phyloP scores from a whole-genome alignment of 2,113 vertebrate species.

The Proterorhinus semilunaris region DNA sequence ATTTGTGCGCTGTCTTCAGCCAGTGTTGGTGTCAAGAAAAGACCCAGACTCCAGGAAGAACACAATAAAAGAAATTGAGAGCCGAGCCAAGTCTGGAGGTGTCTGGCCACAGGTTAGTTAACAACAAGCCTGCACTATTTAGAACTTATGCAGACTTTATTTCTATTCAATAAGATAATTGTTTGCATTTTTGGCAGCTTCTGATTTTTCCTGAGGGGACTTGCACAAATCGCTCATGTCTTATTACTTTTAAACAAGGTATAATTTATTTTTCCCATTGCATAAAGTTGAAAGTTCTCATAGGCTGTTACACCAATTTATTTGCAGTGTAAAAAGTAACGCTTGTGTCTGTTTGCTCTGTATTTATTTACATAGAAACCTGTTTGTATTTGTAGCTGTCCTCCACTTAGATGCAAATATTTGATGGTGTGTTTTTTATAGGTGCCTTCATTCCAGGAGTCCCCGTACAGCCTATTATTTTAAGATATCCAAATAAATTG shows the following conservation, averaged over 20 bases:
- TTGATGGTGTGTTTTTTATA: slow-evolving; percentile 38
- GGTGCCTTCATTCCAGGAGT: slow-evolving; percentile 92
- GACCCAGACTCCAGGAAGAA: slow-evolving; percentile 93
- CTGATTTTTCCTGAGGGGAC: slow-evolving; percentile 97
- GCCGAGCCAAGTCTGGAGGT: slow-evolving; percentile 83
- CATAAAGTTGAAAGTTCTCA: not conserved
- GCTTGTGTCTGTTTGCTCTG: not conserved
- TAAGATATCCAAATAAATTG: slow-evolving; percentile 90
- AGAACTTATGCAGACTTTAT: not conserved
- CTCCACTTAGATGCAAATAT: not conserved
- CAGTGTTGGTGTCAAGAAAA: slow-evolving; percentile 88
- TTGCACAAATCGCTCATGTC: slow-evolving; percentile 96
- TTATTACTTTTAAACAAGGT: slow-evolving; percentile 99
- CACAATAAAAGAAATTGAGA: slow-evolving; percentile 88
- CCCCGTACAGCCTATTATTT: slow-evolving; percentile 90
- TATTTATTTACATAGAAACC: not conserved
- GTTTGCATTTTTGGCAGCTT: slow-evolving; percentile 76
- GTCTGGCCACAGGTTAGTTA: slow-evolving; percentile 90
- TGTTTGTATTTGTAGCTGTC: not conserved
- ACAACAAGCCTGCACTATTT: not conserved
- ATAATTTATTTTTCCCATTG: not conserved
- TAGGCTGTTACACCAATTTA: not conserved
- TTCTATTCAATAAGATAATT: not conserved
- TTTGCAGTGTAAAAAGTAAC: too few species aligned
- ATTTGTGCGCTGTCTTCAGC: slow-evolving; percentile 84